Base-by-base conservation (phyloP, 2,888 invertebrate genomes). In the Heliconius sara region DNA sequence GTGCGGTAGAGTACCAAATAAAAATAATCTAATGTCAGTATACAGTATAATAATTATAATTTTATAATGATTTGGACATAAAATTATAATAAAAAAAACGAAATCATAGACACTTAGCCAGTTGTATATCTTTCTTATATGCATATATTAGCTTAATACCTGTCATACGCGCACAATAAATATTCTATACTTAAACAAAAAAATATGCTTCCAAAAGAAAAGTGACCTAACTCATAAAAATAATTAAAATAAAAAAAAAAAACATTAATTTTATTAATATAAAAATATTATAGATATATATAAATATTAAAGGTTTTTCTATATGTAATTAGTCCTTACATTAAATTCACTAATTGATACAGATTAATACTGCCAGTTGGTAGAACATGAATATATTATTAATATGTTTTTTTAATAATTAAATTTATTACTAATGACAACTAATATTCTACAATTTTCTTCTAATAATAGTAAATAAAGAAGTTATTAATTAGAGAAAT, bases 191-290 rank as follows among this genome's bases (percentile, higher is more conserved):
- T 30, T 67, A 19, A 34, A 67, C 27, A 16, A 6, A 65, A 27
- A 67, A 30, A 34, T 19, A 34, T 67, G 67, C 67, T 34, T 67
- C 67, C 34, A 67, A 67, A 65, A 67, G 27, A 66, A 67, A 67
- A 66, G 30, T 30, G 66, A 66, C 30, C 66, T 30, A 66, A 66
- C 30, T 66, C 19, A 66, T 25, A 66, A 25, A 25, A 66, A 30
- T 30, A 63, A 63, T 12, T n/a, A 25, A 27, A 65, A n/a, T 25
- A 63, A 63, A 25, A 63, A n/a, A 60, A 3, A 3, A 25, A 25
- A 25, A 22, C 47, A 47, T 47, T 47, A 16, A 47, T 47, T 6
- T 47, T 57, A 57, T 2, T 25, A 3, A 13, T 63, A 63, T 63
- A 2, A 63, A 63, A 2, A 65, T 65, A 65, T 63, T 63, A 25